Percentiles rank a stretch among this genome's conserved stretches.
Conservation (phyloP, 2,888 invertebrate genomes). For the Phytoseiulus persimilis region DNA sequence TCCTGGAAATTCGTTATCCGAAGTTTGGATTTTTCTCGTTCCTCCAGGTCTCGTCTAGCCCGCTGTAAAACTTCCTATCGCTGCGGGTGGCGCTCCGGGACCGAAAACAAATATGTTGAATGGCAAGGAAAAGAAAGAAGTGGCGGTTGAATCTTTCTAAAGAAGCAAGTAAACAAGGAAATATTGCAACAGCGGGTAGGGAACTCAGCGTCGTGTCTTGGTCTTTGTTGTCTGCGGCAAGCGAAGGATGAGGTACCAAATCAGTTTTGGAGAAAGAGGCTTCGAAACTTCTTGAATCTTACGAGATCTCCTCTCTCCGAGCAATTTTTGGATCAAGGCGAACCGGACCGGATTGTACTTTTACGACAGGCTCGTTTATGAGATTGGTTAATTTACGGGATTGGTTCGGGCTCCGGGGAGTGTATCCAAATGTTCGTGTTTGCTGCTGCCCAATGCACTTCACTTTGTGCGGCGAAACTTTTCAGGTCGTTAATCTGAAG, state of each 20-base stretch:
- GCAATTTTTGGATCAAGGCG: neutral
- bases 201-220: neutral
- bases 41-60: too few relatives aligned
- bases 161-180: too few relatives aligned
- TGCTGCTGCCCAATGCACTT: neutral
- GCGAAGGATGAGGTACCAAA: neutral
- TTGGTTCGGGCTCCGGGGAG: neutral
- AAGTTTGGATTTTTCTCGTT: too few relatives aligned
- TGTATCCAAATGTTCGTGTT: neutral
- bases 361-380: neutral
- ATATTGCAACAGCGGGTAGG: neutral
- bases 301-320: neutral
- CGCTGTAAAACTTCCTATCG: too few relatives aligned
- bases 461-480: neutral
- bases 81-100: too few relatives aligned
- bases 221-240: neutral
- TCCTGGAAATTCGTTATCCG: too few relatives aligned
- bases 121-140: too few relatives aligned
- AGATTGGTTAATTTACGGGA: neutral
- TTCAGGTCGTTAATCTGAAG: neutral
- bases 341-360: neutral
- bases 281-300: neutral
- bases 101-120: too few relatives aligned
- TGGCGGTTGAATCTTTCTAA: too few relatives aligned
- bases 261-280: neutral